Conservation (phyloP, 2,113 vertebrate species). For the human region GRCh38 chr1:184941001-184941500, state of each 20-base stretch:
- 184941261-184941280: no score
- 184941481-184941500: no score
- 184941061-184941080: neutral
- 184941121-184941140: neutral
- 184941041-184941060: neutral
- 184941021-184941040: neutral
- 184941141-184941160: neutral
- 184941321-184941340: neutral
- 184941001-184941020: neutral
- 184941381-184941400: no score
- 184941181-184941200: neutral
- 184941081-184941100: neutral
- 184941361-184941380: neutral
- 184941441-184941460: no score
- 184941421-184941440: no score
- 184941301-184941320: slow-evolving; percentile 27
- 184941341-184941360: slow-evolving; percentile 47
- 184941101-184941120: neutral
- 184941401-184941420: no score
- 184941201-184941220: neutral
- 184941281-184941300: no score
- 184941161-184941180: neutral
- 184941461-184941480: no score
- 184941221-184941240: slow-evolving; percentile 31
- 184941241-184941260: no score